These are phyloP conservation scores for Icerya purchasi DNA, from an alignment of 2,888 invertebrate genomes.

Conservation along the genomic window DNA sequence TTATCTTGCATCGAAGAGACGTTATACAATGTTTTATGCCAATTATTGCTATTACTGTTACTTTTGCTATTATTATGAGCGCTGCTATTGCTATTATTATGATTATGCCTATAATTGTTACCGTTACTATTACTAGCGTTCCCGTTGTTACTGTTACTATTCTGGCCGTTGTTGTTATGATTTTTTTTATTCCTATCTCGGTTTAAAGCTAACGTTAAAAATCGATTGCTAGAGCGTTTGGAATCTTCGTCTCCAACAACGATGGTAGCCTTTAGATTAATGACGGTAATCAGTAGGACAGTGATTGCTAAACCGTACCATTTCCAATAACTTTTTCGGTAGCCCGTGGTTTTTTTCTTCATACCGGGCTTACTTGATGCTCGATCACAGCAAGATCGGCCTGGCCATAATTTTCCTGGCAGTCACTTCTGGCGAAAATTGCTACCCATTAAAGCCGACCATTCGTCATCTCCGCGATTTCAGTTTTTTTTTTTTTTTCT, in stretches of 20 bases:
- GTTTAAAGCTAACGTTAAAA: background rate
- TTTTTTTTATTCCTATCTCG: background rate
- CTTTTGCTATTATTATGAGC: background rate
- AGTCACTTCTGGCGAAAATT: no score
- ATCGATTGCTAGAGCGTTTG: background rate
- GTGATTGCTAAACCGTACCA: slow-evolving; percentile 14
- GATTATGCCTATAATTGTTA: background rate
- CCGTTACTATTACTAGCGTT: background rate
- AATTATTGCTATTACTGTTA: background rate
- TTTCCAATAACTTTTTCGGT: slow-evolving; percentile 14
- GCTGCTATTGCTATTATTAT: background rate
- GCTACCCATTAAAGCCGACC: no score
- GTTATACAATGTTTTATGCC: background rate
- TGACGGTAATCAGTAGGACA: background rate
- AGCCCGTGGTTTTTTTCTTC: no score
- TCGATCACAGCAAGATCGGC: no score
- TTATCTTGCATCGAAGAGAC: background rate
- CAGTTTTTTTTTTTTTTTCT: no score
- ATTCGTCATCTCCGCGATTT: no score
- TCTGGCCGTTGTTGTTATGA: background rate
- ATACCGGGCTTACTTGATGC: no score
- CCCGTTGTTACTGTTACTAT: background rate
- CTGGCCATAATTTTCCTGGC: no score
- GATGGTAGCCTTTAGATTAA: background rate
- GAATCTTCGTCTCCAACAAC: background rate